Base-by-base conservation (phyloP, 2,888 invertebrate species). In the Psylliodes chrysocephalus region DNA sequence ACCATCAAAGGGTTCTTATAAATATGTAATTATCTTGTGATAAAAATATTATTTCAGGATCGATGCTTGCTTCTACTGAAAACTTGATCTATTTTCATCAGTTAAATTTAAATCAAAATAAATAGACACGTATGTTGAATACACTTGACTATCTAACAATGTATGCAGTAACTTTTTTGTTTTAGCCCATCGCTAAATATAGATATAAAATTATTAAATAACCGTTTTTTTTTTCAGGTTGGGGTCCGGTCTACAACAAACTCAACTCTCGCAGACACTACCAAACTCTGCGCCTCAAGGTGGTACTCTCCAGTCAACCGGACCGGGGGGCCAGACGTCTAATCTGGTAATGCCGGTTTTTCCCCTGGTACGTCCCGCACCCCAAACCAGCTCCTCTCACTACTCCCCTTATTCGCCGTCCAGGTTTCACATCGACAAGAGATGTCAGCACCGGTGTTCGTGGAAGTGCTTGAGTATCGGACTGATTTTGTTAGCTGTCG, bases 391-490 rank as follows among this genome's bases (percentile, higher is more conserved):
- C 78, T 90, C 91, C 80, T 91, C 91, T 76, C 93, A 93, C 82
- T 93, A 94, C 78, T 93, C 93, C 82, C 93, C 94, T 72, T 94
- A 94, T 86, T 94, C 94, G 78, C 94, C 94, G 81, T 94, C 94
- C 81, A 90, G 95, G 84, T 95, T 95, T 87, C 94, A 94, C 87
- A 93, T 95, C 87, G 94, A 95, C 86, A 95, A 95, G 85, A 90
- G 94, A 75, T 95, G 94, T 86, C 93, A 93, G 83, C 94, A 94
- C 83, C 89, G 94, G 75, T 96, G 96, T 87, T 94, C 95, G 81
- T 97, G 97, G 97, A 95, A 95, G 85, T 96, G 96, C 84, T 91
- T 94, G 82, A 94, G 95, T 83, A 94, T 97, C 83, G 91, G 93
- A 78, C 91, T 96, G 85, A 94, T 96, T 83, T 88, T 96, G 82